Conservation (phyloP, 2,113 vertebrate species). For the Phrynosoma platyrhinos region DNA sequence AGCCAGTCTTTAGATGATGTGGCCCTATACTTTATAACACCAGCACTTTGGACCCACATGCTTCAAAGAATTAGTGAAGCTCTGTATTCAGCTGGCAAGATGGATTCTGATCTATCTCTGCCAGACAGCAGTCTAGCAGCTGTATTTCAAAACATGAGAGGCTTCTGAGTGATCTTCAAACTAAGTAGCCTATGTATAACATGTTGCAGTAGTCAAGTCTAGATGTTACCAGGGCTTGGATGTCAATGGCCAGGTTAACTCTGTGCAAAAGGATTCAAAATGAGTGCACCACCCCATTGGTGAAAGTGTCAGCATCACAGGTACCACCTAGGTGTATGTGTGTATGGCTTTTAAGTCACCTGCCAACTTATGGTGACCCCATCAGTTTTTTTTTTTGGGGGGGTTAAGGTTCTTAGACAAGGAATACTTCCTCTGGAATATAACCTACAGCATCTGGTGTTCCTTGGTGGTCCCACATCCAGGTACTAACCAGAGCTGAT, state of each 20-base stretch:
- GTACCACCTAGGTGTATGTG: neutral
- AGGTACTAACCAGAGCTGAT: too few relatives aligned
- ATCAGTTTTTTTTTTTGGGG: too few relatives aligned
- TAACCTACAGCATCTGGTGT: too few relatives aligned
- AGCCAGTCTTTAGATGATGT: neutral
- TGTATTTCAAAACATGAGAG: neutral
- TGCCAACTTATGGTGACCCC: too few relatives aligned
- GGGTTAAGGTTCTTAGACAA: too few relatives aligned
- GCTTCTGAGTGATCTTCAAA: neutral
- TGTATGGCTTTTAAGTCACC: too few relatives aligned
- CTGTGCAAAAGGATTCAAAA: neutral
- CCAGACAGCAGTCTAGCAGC: neutral
- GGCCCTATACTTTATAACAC: neutral
- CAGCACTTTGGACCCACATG: neutral
- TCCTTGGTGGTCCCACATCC: too few relatives aligned
- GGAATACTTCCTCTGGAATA: too few relatives aligned
- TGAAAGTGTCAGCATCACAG: neutral
- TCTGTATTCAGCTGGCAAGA: neutral
- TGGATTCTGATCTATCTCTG: neutral
- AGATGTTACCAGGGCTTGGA: neutral
- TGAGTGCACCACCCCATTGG: neutral
- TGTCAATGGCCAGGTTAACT: neutral
- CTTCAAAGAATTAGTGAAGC: neutral
- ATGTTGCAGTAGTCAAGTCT: neutral
- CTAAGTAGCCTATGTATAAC: neutral